These are phyloP conservation scores for Oreochromis grahami DNA, from an alignment of 2,797 vertebrate species.

Conservation along the genomic window DNA sequence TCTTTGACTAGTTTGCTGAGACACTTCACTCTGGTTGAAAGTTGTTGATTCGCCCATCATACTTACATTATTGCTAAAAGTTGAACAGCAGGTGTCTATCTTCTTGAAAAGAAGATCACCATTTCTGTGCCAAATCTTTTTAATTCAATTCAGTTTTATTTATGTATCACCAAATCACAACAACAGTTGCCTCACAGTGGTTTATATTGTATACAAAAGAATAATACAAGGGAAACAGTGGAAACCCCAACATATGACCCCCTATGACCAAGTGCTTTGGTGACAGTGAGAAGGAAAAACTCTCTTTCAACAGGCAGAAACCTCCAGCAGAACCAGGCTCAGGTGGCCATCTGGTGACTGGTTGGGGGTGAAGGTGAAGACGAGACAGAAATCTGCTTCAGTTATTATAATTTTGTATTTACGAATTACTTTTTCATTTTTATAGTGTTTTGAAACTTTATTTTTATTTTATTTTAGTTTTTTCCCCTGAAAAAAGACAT, in stretches of 20 bases:
- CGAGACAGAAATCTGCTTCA: not conserved
- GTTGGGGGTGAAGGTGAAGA: not conserved
- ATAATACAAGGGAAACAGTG: not conserved
- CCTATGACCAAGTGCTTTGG: not conserved
- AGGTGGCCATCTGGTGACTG: not conserved
- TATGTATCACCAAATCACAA: not conserved
- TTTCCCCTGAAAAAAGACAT: not conserved
- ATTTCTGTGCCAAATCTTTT: not conserved
- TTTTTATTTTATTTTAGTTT: not conserved
- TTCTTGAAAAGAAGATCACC: not conserved
- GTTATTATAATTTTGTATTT: not conserved
- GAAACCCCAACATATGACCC: not conserved
- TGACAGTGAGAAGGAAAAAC: not conserved
- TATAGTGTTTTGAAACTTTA: not conserved
- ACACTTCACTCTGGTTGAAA: not conserved
- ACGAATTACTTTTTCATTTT: not conserved
- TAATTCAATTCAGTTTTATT: not conserved
- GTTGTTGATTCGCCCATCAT: not conserved
- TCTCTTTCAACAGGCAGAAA: not conserved
- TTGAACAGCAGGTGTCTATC: not conserved
- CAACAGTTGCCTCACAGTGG: not conserved
- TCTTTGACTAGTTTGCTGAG: not conserved
- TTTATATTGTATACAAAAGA: not conserved
- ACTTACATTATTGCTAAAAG: not conserved
- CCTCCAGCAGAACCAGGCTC: not conserved